phyloP scores from a whole-genome alignment of 2,113 vertebrate species.

The Onychostoma macrolepis region DNA sequence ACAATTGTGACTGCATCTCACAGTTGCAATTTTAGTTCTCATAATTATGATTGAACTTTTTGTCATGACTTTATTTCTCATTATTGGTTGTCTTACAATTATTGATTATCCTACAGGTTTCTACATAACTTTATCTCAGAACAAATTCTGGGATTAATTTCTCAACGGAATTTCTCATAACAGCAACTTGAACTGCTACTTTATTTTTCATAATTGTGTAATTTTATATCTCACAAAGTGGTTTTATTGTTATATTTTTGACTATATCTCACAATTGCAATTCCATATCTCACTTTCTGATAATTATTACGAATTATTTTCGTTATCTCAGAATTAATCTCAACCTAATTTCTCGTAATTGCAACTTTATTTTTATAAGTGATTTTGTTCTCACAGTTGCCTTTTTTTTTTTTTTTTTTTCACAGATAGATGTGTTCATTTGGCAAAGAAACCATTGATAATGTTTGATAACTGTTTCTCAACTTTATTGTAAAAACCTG shows the following conservation, averaged over 20 bases:
- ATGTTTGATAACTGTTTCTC: neutral
- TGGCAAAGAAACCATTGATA: neutral
- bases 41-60: too few relatives aligned
- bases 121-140: too few relatives aligned
- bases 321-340: neutral
- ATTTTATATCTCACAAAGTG: neutral
- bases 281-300: neutral
- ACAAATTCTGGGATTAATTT: too few relatives aligned
- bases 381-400: neutral
- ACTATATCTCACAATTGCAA: neutral
- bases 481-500: neutral
- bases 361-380: neutral
- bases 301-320: neutral
- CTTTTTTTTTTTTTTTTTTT: neutral
- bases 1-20: too few relatives aligned
- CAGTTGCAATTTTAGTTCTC: neutral
- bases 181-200: neutral
- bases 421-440: neutral
- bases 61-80: neutral
- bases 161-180: too few relatives aligned
- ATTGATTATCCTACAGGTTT: too few relatives aligned
- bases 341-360: neutral
- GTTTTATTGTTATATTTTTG: neutral
- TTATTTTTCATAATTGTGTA: neutral
- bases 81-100: too few relatives aligned